Evolutionary conservation across 2,888 invertebrate genomes (phyloP), one percentile per base, ranked within the genome.

Genomic region (Ochlodes sylvanus): DNA sequence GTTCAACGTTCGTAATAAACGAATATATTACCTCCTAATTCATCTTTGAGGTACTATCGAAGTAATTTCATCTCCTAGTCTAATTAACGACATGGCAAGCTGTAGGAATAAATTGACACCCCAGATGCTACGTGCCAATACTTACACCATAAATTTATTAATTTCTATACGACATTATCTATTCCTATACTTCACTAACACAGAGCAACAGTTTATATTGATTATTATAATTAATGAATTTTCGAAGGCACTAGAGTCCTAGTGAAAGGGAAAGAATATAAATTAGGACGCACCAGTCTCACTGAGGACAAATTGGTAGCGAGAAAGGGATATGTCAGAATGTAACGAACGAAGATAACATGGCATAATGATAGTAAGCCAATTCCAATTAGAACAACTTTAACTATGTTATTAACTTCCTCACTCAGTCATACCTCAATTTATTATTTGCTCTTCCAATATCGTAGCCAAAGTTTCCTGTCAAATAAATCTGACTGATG

Each of bases 171-270:
- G 75, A 67, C 70, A 76, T 75, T 75, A 77, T 77, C 80, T 82
- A 83, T 74, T 73, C 73, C 82, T 86, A 86, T 75, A 72, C 80
- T 76, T 90, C 88, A 90, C 90, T 90, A 90, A 89, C 89, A 88
- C 79, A 82, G 89, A 90, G 87, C 77, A 86, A 88, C 84, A 81
- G 80, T 80, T 79, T 75, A 72, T 72, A 74, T 71, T 73, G 72
- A 72, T 75, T 75, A 72, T 73, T 75, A 52, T 70, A 70, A 63
- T 67, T 71, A 65, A 70, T 65, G 67, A 72, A 55, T 34, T 65
- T 65, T 81, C 78, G 87, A 92, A 92, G 92, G 92, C 92, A 92
- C 92, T 90, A 92, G 89, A 84, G 78, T 80, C 75, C 92, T 92
- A 91, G 89, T 89, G 90, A 79, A 76, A 80, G 74, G 68, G 68